Conservation (phyloP, 2,797 vertebrate species). For the Cyprinodon diabolis region DNA sequence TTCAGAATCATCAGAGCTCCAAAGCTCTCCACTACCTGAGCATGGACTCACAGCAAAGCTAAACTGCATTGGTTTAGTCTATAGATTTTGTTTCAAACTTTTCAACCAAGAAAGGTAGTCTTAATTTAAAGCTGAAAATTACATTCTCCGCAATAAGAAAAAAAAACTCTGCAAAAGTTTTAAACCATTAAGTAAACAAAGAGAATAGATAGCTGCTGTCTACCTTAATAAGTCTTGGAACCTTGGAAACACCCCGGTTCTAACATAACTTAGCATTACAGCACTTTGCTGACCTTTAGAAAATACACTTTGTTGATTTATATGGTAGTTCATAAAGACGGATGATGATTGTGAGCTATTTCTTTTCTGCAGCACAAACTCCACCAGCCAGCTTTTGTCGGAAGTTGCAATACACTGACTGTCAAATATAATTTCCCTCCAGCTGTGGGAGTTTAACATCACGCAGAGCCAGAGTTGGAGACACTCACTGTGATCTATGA, state of each 20-base stretch:
- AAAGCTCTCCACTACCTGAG: too few relatives aligned
- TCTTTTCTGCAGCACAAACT: constrained; percentile 9
- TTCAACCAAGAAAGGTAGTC: too few relatives aligned
- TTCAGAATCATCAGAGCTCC: too few relatives aligned
- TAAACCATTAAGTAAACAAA: background rate
- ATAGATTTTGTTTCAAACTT: too few relatives aligned
- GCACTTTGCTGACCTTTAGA: constrained; percentile 46
- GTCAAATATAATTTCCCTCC: constrained; percentile 35
- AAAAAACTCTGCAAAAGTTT: background rate
- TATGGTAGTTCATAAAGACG: constrained; percentile 32
- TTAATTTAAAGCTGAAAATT: too few relatives aligned
- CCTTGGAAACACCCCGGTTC: background rate
- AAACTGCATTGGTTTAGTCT: too few relatives aligned
- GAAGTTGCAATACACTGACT: constrained; percentile 41
- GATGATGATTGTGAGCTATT: constrained; percentile 28
- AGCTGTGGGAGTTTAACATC: constrained; percentile 21
- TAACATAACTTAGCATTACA: background rate
- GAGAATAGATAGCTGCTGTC: background rate
- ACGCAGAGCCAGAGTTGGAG: background rate
- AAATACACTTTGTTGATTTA: constrained; percentile 22
- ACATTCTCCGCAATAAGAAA: too few relatives aligned
- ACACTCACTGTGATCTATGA: constrained; percentile 16
- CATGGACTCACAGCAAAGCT: too few relatives aligned
- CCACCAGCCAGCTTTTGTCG: constrained; percentile 29
- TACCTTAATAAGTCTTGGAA: background rate